Percentiles rank a stretch among this genome's conserved stretches.
Evolutionary conservation across 2,888 invertebrate species (phyloP).

Genomic region (Helobdella robusta): DNA sequence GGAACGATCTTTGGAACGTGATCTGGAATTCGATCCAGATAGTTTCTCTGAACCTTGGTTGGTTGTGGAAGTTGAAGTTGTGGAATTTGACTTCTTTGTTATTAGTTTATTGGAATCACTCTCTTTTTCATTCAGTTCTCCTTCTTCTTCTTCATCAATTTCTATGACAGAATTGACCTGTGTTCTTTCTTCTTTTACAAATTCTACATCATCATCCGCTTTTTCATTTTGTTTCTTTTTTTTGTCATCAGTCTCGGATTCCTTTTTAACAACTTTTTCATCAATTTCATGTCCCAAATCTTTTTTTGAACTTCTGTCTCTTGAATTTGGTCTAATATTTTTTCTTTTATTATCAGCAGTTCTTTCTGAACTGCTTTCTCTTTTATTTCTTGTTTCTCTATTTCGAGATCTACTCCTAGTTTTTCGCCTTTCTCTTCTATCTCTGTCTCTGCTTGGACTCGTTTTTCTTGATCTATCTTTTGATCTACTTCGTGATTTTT

Average conservation of each 20-base stretch:
- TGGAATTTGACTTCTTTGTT: no score
- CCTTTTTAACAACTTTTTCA: background rate
- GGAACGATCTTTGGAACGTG: background rate
- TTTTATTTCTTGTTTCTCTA: constrained; percentile 3
- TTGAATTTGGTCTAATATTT: no score
- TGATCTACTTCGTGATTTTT: background rate
- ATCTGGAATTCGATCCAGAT: background rate
- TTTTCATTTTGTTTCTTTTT: no score
- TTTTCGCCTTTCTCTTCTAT: background rate
- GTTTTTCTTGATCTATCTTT: constrained; percentile 1
- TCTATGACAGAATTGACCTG: background rate
- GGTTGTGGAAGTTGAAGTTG: no score
- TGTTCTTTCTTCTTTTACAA: constrained; percentile 7
- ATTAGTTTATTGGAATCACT: background rate
- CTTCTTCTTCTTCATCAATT: constrained; percentile 8
- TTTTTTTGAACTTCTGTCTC: constrained; percentile 6
- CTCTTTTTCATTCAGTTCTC: background rate
- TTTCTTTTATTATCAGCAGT: background rate
- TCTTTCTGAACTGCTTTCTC: constrained; percentile 1
- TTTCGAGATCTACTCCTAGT: background rate
- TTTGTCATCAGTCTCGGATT: background rate
- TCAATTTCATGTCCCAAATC: background rate
- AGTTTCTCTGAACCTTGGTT: no score
- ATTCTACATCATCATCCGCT: background rate
- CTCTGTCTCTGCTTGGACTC: background rate